Percentiles rank a stretch among this genome's conserved stretches.
phyloP scores from a whole-genome alignment of 1,140 invertebrate genomes.

The Megathymus violae region DNA sequence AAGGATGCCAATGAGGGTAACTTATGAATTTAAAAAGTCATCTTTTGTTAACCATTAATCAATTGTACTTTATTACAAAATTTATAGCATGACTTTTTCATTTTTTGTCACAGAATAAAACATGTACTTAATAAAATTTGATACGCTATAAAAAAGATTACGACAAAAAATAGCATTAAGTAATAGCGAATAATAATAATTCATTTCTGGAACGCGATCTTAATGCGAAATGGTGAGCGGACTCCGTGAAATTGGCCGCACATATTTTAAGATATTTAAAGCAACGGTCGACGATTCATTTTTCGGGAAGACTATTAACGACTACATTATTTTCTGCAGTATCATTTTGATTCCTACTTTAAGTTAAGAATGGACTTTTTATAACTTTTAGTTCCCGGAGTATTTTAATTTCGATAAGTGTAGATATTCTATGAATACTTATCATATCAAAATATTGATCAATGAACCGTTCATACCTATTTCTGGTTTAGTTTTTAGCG shows the following conservation, averaged over 20 bases:
- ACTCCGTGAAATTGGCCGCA: conserved; percentile 72
- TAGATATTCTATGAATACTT: neutral
- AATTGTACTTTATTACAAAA: neutral
- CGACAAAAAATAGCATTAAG: conserved; percentile 41
- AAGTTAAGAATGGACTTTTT: conserved; percentile 3
- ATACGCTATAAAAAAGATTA: conserved; percentile 20
- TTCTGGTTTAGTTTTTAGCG: no score
- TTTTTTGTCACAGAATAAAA: neutral
- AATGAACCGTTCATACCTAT: no score
- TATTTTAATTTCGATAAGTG: neutral
- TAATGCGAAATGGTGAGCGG: conserved; percentile 41
- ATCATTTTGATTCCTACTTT: conserved; percentile 7
- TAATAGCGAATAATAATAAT: conserved; percentile 43
- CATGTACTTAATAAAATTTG: neutral
- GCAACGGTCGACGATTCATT: conserved; percentile 52
- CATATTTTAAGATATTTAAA: conserved; percentile 74
- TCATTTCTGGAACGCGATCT: conserved; percentile 54
- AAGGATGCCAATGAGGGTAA: no score
- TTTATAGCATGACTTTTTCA: neutral
- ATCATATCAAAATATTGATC: conserved; percentile 21
- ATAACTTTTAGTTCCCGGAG: conserved; percentile 8
- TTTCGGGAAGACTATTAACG: conserved; percentile 39
- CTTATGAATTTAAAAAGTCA: no score
- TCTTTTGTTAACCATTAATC: neutral
- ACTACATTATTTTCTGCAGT: conserved; percentile 36